Conservation (phyloP, 2,888 invertebrate species). For the Stenodera caucasica region DNA sequence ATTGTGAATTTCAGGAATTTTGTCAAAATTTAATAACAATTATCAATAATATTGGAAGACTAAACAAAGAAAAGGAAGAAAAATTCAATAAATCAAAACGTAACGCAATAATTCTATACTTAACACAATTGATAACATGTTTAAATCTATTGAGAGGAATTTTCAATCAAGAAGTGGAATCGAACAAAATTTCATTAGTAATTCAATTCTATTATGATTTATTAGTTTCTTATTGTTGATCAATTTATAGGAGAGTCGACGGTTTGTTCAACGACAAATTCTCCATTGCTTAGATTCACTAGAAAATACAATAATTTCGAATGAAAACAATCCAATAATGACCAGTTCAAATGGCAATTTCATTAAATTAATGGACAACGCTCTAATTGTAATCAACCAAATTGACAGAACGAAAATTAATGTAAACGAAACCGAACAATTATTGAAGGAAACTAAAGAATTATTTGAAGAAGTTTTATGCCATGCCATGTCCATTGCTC, state of each 20-base stretch:
- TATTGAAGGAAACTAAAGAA: conserved; percentile 34
- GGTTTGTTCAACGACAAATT: conserved; percentile 40
- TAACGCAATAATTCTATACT: conserved; percentile 28
- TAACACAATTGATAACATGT: conserved; percentile 34
- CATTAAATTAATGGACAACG: conserved; percentile 49
- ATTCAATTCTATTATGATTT: conserved; percentile 11
- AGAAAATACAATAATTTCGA: conserved; percentile 25
- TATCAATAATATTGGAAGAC: conserved; percentile 25
- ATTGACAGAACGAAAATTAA: conserved; percentile 37
- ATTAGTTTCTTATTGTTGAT: conserved; percentile 2
- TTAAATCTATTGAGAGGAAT: conserved; percentile 33
- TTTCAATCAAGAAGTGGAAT: conserved; percentile 34
- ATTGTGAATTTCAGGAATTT: conserved; percentile 28
- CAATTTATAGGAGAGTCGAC: conserved; percentile 38
- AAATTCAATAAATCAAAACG: conserved; percentile 17
- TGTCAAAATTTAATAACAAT: conserved; percentile 28
- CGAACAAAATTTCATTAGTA: conserved; percentile 30
- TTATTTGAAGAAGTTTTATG: conserved; percentile 50
- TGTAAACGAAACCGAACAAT: conserved; percentile 13
- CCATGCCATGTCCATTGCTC: conserved; percentile 53
- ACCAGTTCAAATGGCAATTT: conserved; percentile 41
- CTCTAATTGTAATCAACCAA: conserved; percentile 44
- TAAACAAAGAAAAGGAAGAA: conserved; percentile 20
- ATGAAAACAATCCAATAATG: conserved; percentile 10
- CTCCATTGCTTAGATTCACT: conserved; percentile 38